Base-by-base conservation (phyloP, 2,888 invertebrate genomes). In the Pandemis corylana region DNA sequence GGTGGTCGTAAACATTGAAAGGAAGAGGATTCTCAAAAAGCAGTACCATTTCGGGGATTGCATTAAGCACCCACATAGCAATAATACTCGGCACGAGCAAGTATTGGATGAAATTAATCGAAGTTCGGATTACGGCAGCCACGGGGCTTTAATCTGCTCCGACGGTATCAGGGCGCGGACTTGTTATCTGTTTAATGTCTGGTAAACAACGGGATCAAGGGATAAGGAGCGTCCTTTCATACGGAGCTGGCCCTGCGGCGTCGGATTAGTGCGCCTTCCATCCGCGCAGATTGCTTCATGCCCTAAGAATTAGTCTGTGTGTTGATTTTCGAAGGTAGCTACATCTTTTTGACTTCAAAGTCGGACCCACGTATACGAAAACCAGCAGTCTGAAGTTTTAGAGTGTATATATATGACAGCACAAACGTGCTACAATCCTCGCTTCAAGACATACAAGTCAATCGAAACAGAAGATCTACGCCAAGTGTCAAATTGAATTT, bases 111-210 rank as follows among this genome's bases (percentile, higher is more conserved):
- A 93, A 93, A 94, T 94, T 93, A 94, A 93, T 94, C 94, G 94
- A 94, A 94, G 90, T 92, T 89, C 86, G 93, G 94, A 92, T 94
- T 94, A 94, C 88, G 88, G 88, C 87, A 87, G 90, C 83, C 80
- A 79, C 87, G 86, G 87, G 89, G 92, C 89, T 90, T 88, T 94
- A 94, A 93, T 94, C 93, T 93, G 90, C 87, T 87, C 87, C 89
- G 90, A 89, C 89, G 89, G 90, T 93, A 93, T 94, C 93, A 87
- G 91, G 89, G 92, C 93, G 93, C 88, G 91, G 94, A 94, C 91
- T 94, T 92, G 94, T 93, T 94, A 95, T 95, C 95, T 94, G 95
- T 91, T 95, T 94, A 95, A 95, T 94, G 95, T 94, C 94, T 95
- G 95, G 94, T 95, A 94, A 94, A 94, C 94, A 95, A 94, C 93